These are phyloP conservation scores for Crotalus viridis DNA, from an alignment of 2,113 vertebrate species.

Conservation along the genomic window DNA sequence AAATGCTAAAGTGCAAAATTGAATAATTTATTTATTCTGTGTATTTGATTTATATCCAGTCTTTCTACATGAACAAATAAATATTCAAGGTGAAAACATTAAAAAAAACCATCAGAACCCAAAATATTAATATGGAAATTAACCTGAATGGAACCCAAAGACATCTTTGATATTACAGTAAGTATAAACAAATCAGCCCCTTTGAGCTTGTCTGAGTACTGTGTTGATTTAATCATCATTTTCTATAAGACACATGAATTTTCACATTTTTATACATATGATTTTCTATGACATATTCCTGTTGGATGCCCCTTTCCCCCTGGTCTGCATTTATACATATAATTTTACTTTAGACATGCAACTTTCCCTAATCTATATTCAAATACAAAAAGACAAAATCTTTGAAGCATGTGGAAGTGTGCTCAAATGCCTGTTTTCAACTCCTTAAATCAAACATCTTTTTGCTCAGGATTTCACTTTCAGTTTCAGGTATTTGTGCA, in stretches of 20 bases:
- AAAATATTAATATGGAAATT: background rate
- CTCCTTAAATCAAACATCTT: background rate
- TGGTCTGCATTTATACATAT: background rate
- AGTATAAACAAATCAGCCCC: background rate
- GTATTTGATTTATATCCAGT: background rate
- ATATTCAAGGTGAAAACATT: background rate
- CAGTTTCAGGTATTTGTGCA: background rate
- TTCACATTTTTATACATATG: background rate
- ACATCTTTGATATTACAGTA: background rate
- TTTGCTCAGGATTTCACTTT: background rate
- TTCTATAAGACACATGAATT: background rate
- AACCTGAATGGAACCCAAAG: background rate
- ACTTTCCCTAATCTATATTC: background rate
- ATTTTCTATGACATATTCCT: background rate
- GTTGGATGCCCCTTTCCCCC: background rate
- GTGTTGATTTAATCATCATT: background rate
- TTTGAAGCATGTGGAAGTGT: background rate
- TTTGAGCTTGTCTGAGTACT: background rate
- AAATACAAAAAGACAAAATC: background rate
- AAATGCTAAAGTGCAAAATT: background rate
- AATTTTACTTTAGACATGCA: background rate
- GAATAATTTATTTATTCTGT: background rate
- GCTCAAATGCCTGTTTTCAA: background rate
- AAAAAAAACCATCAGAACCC: background rate
- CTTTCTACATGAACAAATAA: background rate